Conservation (phyloP, 1,140 invertebrate species). For the Thrips palmi region DNA sequence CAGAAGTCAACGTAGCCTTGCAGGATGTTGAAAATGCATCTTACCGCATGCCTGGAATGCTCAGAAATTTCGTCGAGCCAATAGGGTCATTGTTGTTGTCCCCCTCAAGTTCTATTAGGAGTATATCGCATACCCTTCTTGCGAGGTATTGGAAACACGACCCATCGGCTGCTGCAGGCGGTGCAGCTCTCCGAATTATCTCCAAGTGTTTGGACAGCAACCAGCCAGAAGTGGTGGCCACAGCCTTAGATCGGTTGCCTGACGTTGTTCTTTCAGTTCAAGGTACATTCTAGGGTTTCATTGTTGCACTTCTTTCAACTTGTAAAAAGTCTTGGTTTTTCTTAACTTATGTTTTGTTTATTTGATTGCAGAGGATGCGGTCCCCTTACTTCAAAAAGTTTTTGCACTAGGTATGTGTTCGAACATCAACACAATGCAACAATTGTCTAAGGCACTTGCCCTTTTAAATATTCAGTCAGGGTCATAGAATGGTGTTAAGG, state of each 20-base stretch:
- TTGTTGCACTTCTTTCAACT: constrained; percentile 7
- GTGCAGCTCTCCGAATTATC: constrained; percentile 37
- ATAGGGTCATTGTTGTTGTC: constrained; percentile 39
- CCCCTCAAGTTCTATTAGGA: constrained; percentile 38
- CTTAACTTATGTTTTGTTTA: constrained; percentile 10
- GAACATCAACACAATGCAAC: constrained; percentile 54
- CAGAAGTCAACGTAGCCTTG: no score
- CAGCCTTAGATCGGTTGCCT: constrained; percentile 61
- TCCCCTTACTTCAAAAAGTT: constrained; percentile 54
- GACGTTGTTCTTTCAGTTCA: constrained; percentile 67
- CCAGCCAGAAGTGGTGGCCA: constrained; percentile 56
- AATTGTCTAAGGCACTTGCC: constrained; percentile 58
- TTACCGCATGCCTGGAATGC: constrained; percentile 40
- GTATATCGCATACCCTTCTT: constrained; percentile 40
- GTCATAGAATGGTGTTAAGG: no score
- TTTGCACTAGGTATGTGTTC: constrained; percentile 67
- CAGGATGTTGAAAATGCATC: constrained; percentile 55
- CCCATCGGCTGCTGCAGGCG: constrained; percentile 30
- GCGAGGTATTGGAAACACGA: constrained; percentile 44
- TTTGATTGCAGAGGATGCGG: constrained; percentile 50
- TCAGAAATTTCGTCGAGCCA: constrained; percentile 43
- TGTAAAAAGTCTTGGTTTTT: constrained; percentile 10
- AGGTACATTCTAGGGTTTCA: constrained; percentile 26
- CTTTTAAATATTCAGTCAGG: constrained; percentile 67
- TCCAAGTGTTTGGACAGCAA: constrained; percentile 60